Conservation (phyloP, 2,888 invertebrate genomes). For the Stenolophus ochropezus region DNA sequence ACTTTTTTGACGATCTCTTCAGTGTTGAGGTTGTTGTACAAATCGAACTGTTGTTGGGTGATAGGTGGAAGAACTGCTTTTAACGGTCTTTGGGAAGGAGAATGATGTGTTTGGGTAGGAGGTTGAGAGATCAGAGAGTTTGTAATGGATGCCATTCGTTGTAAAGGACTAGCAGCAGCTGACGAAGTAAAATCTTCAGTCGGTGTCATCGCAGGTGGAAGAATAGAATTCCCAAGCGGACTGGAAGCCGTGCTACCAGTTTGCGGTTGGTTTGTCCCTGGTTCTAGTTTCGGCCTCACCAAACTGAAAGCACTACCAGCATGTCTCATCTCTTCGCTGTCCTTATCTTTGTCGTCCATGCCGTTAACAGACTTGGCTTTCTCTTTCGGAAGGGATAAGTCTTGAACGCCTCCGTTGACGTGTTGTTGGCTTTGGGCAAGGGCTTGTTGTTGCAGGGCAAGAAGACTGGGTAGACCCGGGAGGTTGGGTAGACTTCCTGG, state of each 20-base stretch:
- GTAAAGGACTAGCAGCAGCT: slow-evolving; percentile 93
- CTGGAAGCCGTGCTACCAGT: slow-evolving; percentile 88
- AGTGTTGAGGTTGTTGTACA: slow-evolving; percentile 97
- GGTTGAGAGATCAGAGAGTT: slow-evolving; percentile 96
- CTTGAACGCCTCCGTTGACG: slow-evolving; percentile 79
- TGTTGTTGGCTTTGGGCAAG: slow-evolving; percentile 74
- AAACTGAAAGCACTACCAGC: slow-evolving; percentile 91
- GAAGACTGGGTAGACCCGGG: slow-evolving; percentile 77
- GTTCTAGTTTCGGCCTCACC: slow-evolving; percentile 89
- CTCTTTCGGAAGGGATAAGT: slow-evolving; percentile 89
- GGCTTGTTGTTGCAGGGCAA: slow-evolving; percentile 87
- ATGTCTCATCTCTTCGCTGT: slow-evolving; percentile 82
- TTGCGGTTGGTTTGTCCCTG: slow-evolving; percentile 79
- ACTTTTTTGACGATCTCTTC: slow-evolving; percentile 98
- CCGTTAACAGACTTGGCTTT: slow-evolving; percentile 81
- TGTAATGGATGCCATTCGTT: slow-evolving; percentile 98
- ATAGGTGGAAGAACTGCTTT: slow-evolving; percentile 98
- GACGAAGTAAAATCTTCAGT: slow-evolving; percentile 87
- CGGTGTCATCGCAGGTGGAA: slow-evolving; percentile 89
- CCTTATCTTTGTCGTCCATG: slow-evolving; percentile 82
- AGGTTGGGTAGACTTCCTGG: slow-evolving; percentile 75
- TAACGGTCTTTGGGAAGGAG: slow-evolving; percentile 89
- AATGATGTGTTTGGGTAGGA: slow-evolving; percentile 89
- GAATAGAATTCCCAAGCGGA: slow-evolving; percentile 88
- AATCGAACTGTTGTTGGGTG: slow-evolving; percentile 98